Percentiles rank a stretch among this genome's conserved stretches.
These are phyloP conservation scores for Vulpes vulpes DNA, from an alignment of 2,113 vertebrate species.

Conservation along the genomic window DNA sequence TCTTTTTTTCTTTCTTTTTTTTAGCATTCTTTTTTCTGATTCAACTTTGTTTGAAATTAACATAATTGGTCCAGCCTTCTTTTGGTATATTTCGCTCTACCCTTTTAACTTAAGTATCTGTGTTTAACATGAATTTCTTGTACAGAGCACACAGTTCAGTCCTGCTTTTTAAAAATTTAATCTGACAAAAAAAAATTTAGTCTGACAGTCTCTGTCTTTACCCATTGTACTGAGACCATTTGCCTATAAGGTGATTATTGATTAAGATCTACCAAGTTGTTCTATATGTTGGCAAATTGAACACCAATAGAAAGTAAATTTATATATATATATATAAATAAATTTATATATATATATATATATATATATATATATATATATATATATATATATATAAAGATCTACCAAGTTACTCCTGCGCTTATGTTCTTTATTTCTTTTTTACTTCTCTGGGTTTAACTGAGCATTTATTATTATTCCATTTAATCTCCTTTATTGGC, in stretches of 20 bases:
- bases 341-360: too few species aligned
- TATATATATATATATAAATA: too few species aligned
- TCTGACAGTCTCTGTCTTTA: background rate
- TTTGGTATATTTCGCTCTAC: background rate
- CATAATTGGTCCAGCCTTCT: background rate
- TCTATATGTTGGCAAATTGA: too few species aligned
- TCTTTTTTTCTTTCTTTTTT: too few species aligned
- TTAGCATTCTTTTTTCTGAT: background rate
- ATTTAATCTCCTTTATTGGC: background rate
- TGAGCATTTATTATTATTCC: background rate
- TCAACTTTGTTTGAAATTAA: background rate
- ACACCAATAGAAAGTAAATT: too few species aligned
- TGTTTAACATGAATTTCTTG: background rate
- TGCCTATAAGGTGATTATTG: background rate
- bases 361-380: too few species aligned
- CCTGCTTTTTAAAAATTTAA: background rate
- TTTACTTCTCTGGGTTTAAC: background rate
- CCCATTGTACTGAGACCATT: background rate
- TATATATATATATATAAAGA: too few species aligned
- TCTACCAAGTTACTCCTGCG: background rate
- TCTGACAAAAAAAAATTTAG: background rate
- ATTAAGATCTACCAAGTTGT: background rate
- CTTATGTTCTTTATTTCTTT: background rate
- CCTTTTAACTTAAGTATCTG: background rate
- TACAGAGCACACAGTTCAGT: background rate